Evolutionary conservation across 2,797 vertebrate genomes (phyloP), one percentile per base, ranked within the genome.

Genomic region (Delichon dasypus): DNA sequence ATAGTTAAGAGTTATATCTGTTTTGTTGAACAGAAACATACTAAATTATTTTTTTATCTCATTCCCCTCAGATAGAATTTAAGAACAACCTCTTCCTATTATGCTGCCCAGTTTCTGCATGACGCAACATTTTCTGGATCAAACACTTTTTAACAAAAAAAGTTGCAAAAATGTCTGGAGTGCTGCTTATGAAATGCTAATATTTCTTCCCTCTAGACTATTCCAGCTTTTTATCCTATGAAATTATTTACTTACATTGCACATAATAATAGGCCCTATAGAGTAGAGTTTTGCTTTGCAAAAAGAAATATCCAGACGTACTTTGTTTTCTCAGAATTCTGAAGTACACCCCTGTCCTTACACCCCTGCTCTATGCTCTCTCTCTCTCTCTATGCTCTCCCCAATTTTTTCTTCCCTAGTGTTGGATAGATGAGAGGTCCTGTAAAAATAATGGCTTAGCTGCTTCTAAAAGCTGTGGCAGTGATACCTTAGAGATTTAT

Each of bases 401-500:
- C 22, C 11, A 23, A 40, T 60, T 67, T 79, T 62, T 32, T 11
- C 75, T 85, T 76, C 16, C 23, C 42, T 32, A 55, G n/a, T 36
- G 17, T 40, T 85, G 77, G 50, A 86, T 34, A 88, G 40, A 90
- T 76, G 83, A 60, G 34, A 23, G 30, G 18, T 67, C 55, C 68
- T 67, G 38, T 32, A 90, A 89, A 80, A 89, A 71, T 25, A 50
- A 83, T 50, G 50, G n/a, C 36, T 62, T 83, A 45, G 25, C 34
- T 85, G 60, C 54, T 36, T 79, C 86, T 76, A 36, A 93, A 94
- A 78, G 32, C 72, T 65, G 48, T 88, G 92, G 29, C n/a, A 68
- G 42, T 74, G 68, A 4, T 65, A 71, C 29, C 50, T 89, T 68
- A 77, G 61, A 96, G 83, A 95, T 90, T 90, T 89, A 93, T 40